A percentile compares a stretch with the other conserved stretches of the same genome.
These are phyloP conservation scores for Scortum barcoo DNA, from an alignment of 2,113 vertebrate genomes.

Conservation along the genomic window DNA sequence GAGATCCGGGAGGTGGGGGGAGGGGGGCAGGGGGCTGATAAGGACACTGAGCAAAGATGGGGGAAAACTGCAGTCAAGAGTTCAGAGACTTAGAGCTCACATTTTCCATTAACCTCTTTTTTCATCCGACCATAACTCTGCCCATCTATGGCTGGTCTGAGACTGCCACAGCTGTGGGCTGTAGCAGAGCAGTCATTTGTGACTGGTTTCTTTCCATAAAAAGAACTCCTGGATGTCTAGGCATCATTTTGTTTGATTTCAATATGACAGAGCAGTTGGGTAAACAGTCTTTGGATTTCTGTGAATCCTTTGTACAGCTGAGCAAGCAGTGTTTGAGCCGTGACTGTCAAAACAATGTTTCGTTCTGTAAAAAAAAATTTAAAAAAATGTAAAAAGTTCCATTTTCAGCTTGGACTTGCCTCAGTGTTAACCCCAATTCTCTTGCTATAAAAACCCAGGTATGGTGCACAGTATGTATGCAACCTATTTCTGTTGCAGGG, in stretches of 20 bases:
- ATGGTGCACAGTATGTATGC: slow-evolving; percentile 22
- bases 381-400: not conserved
- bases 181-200: slow-evolving; percentile 57
- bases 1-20: too few species aligned
- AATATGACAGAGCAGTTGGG: slow-evolving; percentile 70
- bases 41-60: slow-evolving; percentile 44
- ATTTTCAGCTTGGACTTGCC: slow-evolving; percentile 29
- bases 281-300: slow-evolving; percentile 73
- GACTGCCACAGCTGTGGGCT: slow-evolving; percentile 49
- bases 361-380: slow-evolving; percentile 9
- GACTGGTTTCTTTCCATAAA: slow-evolving; percentile 69
- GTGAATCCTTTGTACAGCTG: slow-evolving; percentile 73
- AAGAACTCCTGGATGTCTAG: slow-evolving; percentile 60
- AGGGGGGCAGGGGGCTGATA: not conserved
- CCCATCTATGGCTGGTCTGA: slow-evolving; percentile 75
- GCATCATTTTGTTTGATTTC: slow-evolving; percentile 73
- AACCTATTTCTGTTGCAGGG: slow-evolving; percentile 47
- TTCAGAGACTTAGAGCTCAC: slow-evolving; percentile 67
- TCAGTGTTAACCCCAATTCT: slow-evolving; percentile 39
- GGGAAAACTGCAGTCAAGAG: slow-evolving; percentile 50
- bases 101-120: slow-evolving; percentile 77
- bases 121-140: slow-evolving; percentile 67
- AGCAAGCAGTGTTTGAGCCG: slow-evolving; percentile 68
- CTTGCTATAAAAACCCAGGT: slow-evolving; percentile 22
- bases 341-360: slow-evolving; percentile 70